Evolutionary conservation across 2,113 vertebrate genomes (phyloP).

Genomic region (Eclectus roratus): DNA sequence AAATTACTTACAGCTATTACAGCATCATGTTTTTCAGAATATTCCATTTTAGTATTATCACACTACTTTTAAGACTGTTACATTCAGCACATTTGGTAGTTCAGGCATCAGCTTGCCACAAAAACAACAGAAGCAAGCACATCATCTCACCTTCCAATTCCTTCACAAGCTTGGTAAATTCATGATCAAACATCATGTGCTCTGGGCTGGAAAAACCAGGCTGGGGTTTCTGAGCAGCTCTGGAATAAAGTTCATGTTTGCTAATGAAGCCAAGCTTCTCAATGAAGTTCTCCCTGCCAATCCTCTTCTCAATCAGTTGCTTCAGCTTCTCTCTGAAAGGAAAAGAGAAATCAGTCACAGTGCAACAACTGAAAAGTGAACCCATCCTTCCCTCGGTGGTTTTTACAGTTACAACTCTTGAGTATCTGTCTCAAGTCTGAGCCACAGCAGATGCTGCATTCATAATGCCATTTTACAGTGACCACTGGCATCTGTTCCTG

Average conservation of each 20-base stretch:
- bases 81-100: background rate
- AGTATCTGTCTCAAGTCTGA: background rate
- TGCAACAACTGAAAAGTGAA: background rate
- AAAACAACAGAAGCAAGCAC: background rate
- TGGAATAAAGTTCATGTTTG: conserved; percentile 96
- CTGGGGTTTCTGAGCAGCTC: conserved; percentile 94
- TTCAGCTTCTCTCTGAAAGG: conserved; percentile 91
- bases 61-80: background rate
- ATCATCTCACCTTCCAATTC: conserved; percentile 90
- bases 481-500: background rate
- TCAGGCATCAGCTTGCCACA: background rate
- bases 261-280: conserved; percentile 96
- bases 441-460: background rate
- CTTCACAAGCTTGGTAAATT: conserved; percentile 97
- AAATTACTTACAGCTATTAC: background rate
- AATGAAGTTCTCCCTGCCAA: conserved; percentile 96
- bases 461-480: background rate
- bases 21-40: background rate
- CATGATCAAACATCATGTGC: conserved; percentile 98
- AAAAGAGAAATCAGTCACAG: background rate
- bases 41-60: background rate
- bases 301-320: conserved; percentile 96
- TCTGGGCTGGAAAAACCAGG: conserved; percentile 90
- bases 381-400: background rate
- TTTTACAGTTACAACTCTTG: background rate